Conservation (phyloP, 1,140 invertebrate species). For the Paracyclopina nana region DNA sequence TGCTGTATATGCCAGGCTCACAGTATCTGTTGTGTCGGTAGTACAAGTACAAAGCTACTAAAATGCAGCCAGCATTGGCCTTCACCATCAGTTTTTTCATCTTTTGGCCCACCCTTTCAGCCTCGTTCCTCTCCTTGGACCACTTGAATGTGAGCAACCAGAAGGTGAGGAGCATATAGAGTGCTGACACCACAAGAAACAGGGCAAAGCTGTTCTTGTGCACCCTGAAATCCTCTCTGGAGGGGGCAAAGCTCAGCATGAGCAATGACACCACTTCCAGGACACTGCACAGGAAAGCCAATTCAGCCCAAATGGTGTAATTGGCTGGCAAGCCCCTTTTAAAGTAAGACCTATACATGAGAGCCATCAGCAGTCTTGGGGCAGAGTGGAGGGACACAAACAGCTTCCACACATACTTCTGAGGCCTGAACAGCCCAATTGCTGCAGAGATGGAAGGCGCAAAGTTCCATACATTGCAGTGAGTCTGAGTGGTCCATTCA, state of each 20-base stretch:
- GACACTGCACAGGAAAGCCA: slow-evolving; percentile 48
- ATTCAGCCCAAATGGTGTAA: slow-evolving; percentile 37
- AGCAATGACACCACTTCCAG: slow-evolving; percentile 62
- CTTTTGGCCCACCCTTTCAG: slow-evolving; percentile 43
- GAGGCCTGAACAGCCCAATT: slow-evolving; percentile 71
- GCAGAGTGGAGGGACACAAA: slow-evolving; percentile 60
- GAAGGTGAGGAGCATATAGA: slow-evolving; percentile 64
- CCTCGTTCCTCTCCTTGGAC: slow-evolving; percentile 26
- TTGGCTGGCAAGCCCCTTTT: slow-evolving; percentile 33
- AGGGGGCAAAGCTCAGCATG: slow-evolving; percentile 65
- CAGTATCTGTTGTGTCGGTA: slow-evolving; percentile 74
- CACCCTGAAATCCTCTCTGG: slow-evolving; percentile 59
- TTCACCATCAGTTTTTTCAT: slow-evolving; percentile 51
- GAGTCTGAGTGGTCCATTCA: slow-evolving; percentile 56
- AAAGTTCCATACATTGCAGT: slow-evolving; percentile 67
- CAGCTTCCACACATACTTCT: slow-evolving; percentile 64
- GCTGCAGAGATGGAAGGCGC: slow-evolving; percentile 84
- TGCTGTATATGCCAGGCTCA: slow-evolving; percentile 46
- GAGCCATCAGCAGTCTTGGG: slow-evolving; percentile 44
- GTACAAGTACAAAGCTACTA: slow-evolving; percentile 66
- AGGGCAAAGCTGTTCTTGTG: slow-evolving; percentile 74
- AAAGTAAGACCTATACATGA: slow-evolving; percentile 45
- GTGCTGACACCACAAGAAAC: slow-evolving; percentile 61
- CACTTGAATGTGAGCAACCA: slow-evolving; percentile 36
- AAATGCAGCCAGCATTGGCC: slow-evolving; percentile 52